Evolutionary conservation across 2,113 vertebrate genomes (phyloP).

Genomic region (rat (Rattus norvegicus)): DNA sequence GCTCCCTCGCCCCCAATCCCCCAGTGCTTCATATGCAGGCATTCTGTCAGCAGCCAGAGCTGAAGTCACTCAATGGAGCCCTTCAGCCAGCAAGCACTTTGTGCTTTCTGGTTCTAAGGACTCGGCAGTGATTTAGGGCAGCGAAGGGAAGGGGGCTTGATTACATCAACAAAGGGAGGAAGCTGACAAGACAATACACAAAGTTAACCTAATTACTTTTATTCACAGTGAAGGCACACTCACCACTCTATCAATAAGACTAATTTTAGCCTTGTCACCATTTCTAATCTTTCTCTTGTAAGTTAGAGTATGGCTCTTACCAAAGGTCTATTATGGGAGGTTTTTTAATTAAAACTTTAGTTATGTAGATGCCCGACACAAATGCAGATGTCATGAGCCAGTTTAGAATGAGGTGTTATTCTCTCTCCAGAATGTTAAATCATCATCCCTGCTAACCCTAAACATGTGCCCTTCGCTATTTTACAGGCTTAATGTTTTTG

Average conservation of each 20-base stretch:
- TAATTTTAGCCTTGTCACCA: slow-evolving; percentile 40
- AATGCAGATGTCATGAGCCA: neutral
- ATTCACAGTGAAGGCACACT: neutral
- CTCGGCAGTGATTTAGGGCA: slow-evolving; percentile 20
- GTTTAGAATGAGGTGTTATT: neutral
- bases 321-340: neutral
- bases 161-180: slow-evolving; percentile 30
- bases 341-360: neutral
- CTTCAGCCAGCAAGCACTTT: neutral
- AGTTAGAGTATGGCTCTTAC: neutral
- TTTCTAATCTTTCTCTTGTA: slow-evolving; percentile 41
- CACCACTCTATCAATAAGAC: slow-evolving; percentile 14
- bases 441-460: neutral
- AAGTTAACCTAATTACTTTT: slow-evolving; percentile 57
- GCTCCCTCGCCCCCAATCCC: neutral
- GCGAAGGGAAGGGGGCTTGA: slow-evolving; percentile 41
- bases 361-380: neutral
- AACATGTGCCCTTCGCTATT: neutral
- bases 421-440: neutral
- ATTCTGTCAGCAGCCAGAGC: neutral
- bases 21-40: neutral
- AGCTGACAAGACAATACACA: slow-evolving; percentile 24
- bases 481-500: neutral
- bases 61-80: slow-evolving; percentile 27
- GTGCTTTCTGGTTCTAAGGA: slow-evolving; percentile 37